Base-by-base conservation (phyloP, 1,140 invertebrate species). In the Apis cerana region DNA sequence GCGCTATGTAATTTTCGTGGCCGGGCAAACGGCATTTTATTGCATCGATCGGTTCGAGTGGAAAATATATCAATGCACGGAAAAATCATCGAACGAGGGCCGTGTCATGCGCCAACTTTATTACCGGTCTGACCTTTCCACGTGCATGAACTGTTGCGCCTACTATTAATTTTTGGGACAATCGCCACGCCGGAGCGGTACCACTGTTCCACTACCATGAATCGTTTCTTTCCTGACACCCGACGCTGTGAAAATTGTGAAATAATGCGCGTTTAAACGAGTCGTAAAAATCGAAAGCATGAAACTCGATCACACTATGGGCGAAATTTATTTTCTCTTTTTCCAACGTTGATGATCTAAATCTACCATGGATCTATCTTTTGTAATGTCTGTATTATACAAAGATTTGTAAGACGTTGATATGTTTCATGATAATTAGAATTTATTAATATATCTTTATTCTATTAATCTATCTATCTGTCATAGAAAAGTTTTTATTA, bases 1-100 rank as follows among this genome's bases (percentile, higher is more conserved):
- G 27, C 11, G 50, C n/a, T 17, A 27, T 64, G 65, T 82, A 82
- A 82, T 82, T 78, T 82, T 78, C 75, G 21, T 70, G 10, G 56
- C 1, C 50, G 21, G 43, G 33, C 15, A 12, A 54, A 52, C 50
- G 71, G 19, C 1, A 50, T 70, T 61, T n/a, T 76, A 68, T 21
- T 27, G 56, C 64, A 43, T 2, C 75, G 50, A 82, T 82, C 58
- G 65, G 19, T 21, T 23, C 15, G 10, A 23, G 50, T 61, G 54
- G 75, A 82, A 78, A 82, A 70, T 77, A 78, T 82, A 75, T 77
- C 65, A 52, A 54, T 56, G 17, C 64, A 15, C 19, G 43, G 33
- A 81, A 75, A 76, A 58, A 48, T 68, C 19, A 11, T 1, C 17
- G 23, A 65, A 75, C 70, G 70, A 56, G 61, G 61, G 54, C 50